Percentiles rank a stretch among this genome's conserved stretches.
Evolutionary conservation across 2,797 vertebrate species (phyloP).

Genomic region (Cryptoblepharus egeriae): DNA sequence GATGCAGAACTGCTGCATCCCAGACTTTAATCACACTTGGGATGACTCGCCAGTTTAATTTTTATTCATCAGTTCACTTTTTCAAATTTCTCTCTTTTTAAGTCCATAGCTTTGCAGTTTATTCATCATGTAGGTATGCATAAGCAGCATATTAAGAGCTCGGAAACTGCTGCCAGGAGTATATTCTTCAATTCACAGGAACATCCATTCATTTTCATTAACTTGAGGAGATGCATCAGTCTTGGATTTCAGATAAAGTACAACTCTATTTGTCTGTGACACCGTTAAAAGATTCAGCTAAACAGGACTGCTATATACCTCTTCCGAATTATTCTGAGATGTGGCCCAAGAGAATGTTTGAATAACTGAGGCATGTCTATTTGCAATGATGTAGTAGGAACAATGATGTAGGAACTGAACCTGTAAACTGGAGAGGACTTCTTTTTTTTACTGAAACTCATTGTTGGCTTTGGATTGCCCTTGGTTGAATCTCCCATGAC

Average conservation of each 20-base stretch:
- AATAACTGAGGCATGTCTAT: not conserved
- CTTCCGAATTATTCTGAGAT: not conserved
- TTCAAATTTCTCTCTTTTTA: not conserved
- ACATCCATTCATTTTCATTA: conserved; percentile 20
- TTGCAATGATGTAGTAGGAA: no score
- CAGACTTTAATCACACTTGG: conserved; percentile 58
- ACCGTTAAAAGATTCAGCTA: conserved; percentile 11
- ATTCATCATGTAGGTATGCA: conserved; percentile 37
- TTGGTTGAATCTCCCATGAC: no score
- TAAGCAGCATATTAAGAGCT: conserved; percentile 29
- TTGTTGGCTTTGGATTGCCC: no score
- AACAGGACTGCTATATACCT: not conserved
- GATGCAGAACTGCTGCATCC: conserved; percentile 52
- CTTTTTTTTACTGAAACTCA: not conserved
- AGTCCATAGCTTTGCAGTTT: conserved; percentile 37
- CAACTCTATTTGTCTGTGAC: conserved; percentile 7
- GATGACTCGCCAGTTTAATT: conserved; percentile 48
- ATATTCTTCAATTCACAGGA: not conserved
- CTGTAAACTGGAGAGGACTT: not conserved
- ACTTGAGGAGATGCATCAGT: conserved; percentile 31
- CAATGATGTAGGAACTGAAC: not conserved
- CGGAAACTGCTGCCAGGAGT: conserved; percentile 17
- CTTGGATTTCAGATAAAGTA: conserved; percentile 16
- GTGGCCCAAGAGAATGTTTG: not conserved
- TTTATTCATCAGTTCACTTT: conserved; percentile 44